These are phyloP conservation scores for Hipparchia semele DNA, from an alignment of 2,888 invertebrate species.

Conservation along the genomic window DNA sequence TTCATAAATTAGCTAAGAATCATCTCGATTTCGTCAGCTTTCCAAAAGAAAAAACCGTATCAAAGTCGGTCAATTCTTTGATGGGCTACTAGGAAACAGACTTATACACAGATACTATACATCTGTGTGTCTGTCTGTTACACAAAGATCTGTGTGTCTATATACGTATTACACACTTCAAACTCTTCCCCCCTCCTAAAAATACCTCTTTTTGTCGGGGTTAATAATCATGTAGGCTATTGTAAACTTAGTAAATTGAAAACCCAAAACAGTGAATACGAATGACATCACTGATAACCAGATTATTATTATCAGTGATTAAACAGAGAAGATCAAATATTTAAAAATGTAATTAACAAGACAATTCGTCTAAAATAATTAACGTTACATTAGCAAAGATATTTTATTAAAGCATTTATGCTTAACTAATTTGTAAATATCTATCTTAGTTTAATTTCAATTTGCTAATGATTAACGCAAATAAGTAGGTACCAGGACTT, in stretches of 20 bases:
- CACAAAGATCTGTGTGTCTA: no score
- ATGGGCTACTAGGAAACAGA: no score
- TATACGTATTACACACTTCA: no score
- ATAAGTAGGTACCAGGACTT: not conserved
- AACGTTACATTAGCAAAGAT: not conserved
- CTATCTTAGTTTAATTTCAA: not conserved
- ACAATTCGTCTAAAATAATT: not conserved
- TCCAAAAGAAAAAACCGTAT: no score
- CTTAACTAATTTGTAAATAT: not conserved
- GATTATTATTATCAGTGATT: not conserved
- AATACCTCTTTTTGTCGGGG: no score
- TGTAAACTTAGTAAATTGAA: not conserved
- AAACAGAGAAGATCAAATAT: conserved; percentile 11
- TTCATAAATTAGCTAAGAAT: no score
- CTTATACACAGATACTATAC: no score
- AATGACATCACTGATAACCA: conserved; percentile 4
- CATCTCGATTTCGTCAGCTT: no score
- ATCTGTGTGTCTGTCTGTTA: no score
- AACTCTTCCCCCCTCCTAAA: no score
- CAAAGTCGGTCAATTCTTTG: no score
- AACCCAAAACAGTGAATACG: not conserved
- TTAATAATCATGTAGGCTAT: no score
- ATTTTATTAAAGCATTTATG: not conserved
- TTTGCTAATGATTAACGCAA: not conserved
- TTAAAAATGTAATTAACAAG: not conserved